A percentile compares a stretch with the other conserved stretches of the same genome.
Conservation (phyloP, 2,888 invertebrate genomes). For the Rhagophthalmus giganteus region DNA sequence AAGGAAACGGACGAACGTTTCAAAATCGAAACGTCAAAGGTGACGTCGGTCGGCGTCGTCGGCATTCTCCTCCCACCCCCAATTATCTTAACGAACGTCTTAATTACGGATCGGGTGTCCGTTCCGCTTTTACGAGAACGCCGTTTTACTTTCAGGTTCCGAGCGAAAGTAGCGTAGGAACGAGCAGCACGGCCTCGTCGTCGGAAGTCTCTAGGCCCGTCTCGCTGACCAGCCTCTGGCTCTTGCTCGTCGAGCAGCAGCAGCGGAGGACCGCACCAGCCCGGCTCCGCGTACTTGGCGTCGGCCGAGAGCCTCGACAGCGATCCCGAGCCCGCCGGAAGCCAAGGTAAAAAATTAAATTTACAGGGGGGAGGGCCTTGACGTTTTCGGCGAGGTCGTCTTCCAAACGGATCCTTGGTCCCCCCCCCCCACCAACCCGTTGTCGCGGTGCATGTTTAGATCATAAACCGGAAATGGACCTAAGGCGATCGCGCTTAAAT, state of each 20-base stretch:
- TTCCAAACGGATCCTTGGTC: no score
- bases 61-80: no score
- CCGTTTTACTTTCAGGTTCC: slow-evolving; percentile 45
- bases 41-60: no score
- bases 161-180: slow-evolving; percentile 55
- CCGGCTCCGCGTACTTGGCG: slow-evolving; percentile 79
- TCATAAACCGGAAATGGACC: no score
- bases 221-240: slow-evolving; percentile 76
- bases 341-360: slow-evolving; percentile 48
- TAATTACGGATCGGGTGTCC: slow-evolving; percentile 9
- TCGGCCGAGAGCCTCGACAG: slow-evolving; percentile 86
- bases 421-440: no score
- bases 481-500: no score
- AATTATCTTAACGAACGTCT: slow-evolving; percentile 14
- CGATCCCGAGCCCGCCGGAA: slow-evolving; percentile 65
- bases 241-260: slow-evolving; percentile 71
- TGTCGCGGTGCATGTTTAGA: no score
- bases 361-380: no score
- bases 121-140: slow-evolving; percentile 26
- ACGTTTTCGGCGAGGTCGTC: no score
- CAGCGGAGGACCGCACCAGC: slow-evolving; percentile 65
- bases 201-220: slow-evolving; percentile 67
- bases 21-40: no score
- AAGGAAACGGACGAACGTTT: no score
- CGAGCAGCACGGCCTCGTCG: slow-evolving; percentile 59